Evolutionary conservation across 2,888 invertebrate species (phyloP).

Genomic region (Lepidonotus clava): DNA sequence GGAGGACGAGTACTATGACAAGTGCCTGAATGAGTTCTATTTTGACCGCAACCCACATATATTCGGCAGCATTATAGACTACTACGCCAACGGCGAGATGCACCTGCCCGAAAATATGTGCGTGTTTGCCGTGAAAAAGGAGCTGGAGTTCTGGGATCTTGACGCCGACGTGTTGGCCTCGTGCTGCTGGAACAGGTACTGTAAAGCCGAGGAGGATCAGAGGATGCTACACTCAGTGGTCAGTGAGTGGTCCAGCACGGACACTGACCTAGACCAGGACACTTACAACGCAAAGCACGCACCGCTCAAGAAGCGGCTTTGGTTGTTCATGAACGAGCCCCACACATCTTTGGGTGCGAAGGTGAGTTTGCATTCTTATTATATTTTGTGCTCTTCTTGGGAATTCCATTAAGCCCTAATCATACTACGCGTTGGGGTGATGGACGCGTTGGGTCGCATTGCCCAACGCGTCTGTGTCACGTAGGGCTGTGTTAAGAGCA

Average conservation of each 20-base stretch:
- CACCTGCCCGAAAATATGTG: slow-evolving; percentile 50
- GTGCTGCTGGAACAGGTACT: slow-evolving; percentile 53
- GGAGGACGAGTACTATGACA: slow-evolving; percentile 20
- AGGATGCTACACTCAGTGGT: slow-evolving; percentile 44
- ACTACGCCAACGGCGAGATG: slow-evolving; percentile 62
- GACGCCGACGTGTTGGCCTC: slow-evolving; percentile 52
- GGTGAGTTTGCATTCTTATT: slow-evolving; percentile 11
- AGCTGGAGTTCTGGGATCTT: slow-evolving; percentile 54
- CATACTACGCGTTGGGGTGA: too few relatives aligned
- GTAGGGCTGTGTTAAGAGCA: too few relatives aligned
- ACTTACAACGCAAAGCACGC: slow-evolving; percentile 23
- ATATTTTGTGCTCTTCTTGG: too few relatives aligned
- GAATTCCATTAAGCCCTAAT: too few relatives aligned
- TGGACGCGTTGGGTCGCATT: too few relatives aligned
- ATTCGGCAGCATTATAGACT: slow-evolving; percentile 53
- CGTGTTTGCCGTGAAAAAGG: slow-evolving; percentile 49
- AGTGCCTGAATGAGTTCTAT: slow-evolving; percentile 53
- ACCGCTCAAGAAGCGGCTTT: slow-evolving; percentile 28
- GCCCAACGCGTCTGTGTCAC: too few relatives aligned
- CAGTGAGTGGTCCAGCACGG: slow-evolving; percentile 38
- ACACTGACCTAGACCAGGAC: slow-evolving; percentile 44
- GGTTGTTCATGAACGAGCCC: slow-evolving; percentile 53
- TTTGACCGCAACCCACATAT: slow-evolving; percentile 54
- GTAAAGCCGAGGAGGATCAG: slow-evolving; percentile 56
- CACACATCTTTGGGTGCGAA: slow-evolving; percentile 48